phyloP scores from a whole-genome alignment of 2,113 vertebrate genomes.

The Ptychochromis oligacanthus region DNA sequence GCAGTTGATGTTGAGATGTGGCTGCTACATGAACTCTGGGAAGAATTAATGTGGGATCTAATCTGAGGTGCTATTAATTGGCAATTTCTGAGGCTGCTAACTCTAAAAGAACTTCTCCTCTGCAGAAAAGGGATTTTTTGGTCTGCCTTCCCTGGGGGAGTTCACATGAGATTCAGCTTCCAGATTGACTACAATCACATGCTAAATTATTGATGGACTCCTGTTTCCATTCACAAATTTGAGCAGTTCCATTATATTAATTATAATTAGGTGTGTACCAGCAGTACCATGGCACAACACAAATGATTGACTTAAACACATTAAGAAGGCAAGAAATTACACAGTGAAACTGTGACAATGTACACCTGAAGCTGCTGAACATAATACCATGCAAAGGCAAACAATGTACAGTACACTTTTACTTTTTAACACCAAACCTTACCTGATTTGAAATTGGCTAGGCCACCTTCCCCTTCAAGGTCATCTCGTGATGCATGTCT shows the following conservation, averaged over 20 bases:
- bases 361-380: background rate
- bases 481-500: background rate
- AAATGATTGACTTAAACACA: background rate
- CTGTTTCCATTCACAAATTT: constrained; percentile 2
- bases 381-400: no score
- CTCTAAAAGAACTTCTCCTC: background rate
- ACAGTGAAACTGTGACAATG: background rate
- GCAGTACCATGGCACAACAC: background rate
- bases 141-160: background rate
- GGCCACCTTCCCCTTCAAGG: background rate
- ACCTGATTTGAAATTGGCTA: no score
- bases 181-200: background rate
- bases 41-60: background rate
- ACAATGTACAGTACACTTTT: no score
- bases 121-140: background rate
- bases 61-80: background rate
- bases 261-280: background rate
- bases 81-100: background rate
- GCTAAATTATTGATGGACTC: background rate
- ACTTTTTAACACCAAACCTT: no score
- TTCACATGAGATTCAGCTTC: background rate
- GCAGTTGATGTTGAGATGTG: background rate
- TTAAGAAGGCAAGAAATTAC: background rate
- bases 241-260: background rate
- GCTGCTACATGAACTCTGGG: background rate